Evolutionary conservation across 2,113 vertebrate species (phyloP), one percentile per base, ranked within the genome.

Genomic region (Trematocara stigmaticum): DNA sequence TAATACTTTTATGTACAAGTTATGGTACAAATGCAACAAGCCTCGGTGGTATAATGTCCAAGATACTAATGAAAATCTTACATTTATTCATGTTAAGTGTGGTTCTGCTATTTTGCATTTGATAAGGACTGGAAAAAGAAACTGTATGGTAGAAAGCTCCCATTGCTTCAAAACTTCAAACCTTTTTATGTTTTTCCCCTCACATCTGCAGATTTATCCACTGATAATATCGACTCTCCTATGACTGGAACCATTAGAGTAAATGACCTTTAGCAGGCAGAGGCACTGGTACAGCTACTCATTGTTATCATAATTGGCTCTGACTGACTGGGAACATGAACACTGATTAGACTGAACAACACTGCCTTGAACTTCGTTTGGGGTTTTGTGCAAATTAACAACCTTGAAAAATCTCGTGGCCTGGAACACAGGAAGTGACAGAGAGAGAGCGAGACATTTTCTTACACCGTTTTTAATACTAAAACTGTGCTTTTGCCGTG

Each of bases 251-350:
- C 45, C 35, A 57, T 86, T 78, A 84, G 12, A 86, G 71, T 40
- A 31, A 83, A 83, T 84, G 74, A 90, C 88, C 89, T 84, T 87
- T 34, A 34, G 83, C 31, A 26, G 80, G 38, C 57, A 10, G 16
- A 57, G 20, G 20, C 26, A 15, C 64, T 42, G 61, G 81, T 84
- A 85, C 83, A 78, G 79, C 85, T 13, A 31, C 83, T 87, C 40
- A 35, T 64, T 78, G 84, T 82, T 64, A 87, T 82, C 66, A 52
- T 90, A 86, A 91, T 92, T 81, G 91, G 81, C 55, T 92, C 31
- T 2, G 81, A 82, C 84, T 51, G 78, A 61, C 87, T 56, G 12
- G 13, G 74, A 85, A 83, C 83, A 90, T 6, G 66, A 87, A 56
- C 83, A n/a, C 82, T 85, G 86, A 92, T 90, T 88, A 90, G 74